Evolutionary conservation across 2,888 invertebrate species (phyloP).

Genomic region (Acleris emargana): DNA sequence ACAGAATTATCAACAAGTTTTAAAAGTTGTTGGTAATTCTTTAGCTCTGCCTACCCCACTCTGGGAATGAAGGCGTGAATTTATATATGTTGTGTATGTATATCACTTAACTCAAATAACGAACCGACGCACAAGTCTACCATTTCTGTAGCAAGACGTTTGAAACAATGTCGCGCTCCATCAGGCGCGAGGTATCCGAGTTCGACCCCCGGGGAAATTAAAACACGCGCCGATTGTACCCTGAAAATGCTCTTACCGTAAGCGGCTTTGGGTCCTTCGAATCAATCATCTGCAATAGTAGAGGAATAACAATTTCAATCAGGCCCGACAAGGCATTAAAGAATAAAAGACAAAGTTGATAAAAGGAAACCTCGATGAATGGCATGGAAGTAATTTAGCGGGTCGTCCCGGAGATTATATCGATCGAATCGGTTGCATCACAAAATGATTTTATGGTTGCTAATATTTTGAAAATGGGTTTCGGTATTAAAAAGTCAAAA

Average conservation of each 20-base stretch:
- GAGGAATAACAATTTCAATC: constrained; percentile 15
- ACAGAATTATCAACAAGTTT: too few relatives aligned
- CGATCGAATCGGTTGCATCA: background rate
- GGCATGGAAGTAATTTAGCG: constrained; percentile 17
- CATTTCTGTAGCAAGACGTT: background rate
- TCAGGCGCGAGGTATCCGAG: constrained; percentile 7
- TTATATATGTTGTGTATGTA: too few relatives aligned
- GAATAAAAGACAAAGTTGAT: constrained; percentile 20
- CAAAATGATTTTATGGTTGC: too few relatives aligned
- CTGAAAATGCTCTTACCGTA: constrained; percentile 8
- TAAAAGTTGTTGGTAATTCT: too few relatives aligned
- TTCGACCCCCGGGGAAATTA: constrained; percentile 16
- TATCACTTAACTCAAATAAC: background rate
- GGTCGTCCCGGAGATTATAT: background rate
- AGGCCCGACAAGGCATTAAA: constrained; percentile 9
- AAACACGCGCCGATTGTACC: constrained; percentile 15
- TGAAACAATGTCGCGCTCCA: constrained; percentile 19
- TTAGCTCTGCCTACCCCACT: too few relatives aligned
- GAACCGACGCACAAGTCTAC: constrained; percentile 6
- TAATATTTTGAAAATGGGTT: too few relatives aligned
- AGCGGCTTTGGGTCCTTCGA: constrained; percentile 12
- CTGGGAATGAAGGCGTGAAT: too few relatives aligned
- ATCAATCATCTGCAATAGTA: constrained; percentile 23
- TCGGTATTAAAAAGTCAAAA: too few relatives aligned
- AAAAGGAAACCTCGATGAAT: constrained; percentile 7